Evolutionary conservation across 2,888 invertebrate genomes (phyloP).

Genomic region (Orgyia antiqua): DNA sequence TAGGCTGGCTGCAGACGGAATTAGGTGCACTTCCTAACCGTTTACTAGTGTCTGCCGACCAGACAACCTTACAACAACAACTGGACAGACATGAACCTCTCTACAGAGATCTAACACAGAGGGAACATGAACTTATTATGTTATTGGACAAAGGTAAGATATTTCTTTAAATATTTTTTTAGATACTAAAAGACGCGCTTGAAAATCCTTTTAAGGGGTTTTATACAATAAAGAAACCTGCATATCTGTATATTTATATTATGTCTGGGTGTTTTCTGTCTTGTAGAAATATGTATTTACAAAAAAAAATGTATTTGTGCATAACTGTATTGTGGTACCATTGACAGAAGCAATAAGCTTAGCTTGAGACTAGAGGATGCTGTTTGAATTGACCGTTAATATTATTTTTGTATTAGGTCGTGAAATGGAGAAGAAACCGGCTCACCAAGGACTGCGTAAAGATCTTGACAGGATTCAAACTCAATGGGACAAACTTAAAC

Average conservation of each 20-base stretch:
- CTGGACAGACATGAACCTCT: slow-evolving; percentile 92
- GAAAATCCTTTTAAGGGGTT: no score
- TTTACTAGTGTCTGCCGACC: slow-evolving; percentile 91
- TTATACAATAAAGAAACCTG: no score
- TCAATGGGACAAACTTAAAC: slow-evolving; percentile 94
- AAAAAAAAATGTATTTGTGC: no score
- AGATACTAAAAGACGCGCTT: no score
- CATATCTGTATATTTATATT: neutral
- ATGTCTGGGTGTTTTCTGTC: neutral
- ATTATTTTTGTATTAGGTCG: slow-evolving; percentile 61
- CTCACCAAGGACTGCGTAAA: slow-evolving; percentile 62
- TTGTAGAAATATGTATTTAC: no score
- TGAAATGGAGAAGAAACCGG: slow-evolving; percentile 74
- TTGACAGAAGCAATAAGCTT: no score
- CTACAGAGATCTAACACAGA: slow-evolving; percentile 91
- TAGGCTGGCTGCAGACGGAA: slow-evolving; percentile 93
- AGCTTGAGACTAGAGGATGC: no score
- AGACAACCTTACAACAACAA: slow-evolving; percentile 89
- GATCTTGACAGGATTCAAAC: slow-evolving; percentile 93
- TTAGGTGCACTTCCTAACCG: slow-evolving; percentile 86
- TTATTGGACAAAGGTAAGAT: slow-evolving; percentile 91
- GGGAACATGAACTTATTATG: slow-evolving; percentile 96
- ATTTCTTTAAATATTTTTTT: no score
- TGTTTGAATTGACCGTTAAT: neutral
- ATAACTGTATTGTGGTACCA: no score